Evolutionary conservation across 2,888 invertebrate genomes (phyloP).

Genomic region (Dichetophora obliterata): DNA sequence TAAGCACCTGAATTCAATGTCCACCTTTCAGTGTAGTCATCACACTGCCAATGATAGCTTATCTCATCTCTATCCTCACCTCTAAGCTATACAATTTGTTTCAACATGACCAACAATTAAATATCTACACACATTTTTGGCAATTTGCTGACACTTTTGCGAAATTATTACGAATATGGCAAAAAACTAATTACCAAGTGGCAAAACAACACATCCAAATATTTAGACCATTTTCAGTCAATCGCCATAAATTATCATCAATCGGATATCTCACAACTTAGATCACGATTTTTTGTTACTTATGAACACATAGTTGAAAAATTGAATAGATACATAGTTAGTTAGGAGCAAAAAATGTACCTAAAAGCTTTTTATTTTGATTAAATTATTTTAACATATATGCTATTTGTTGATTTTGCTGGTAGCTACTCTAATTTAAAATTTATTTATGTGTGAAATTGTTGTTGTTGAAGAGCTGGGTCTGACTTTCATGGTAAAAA

Average conservation of each 20-base stretch:
- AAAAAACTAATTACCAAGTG: not conserved
- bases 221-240: not conserved
- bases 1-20: too few relatives aligned
- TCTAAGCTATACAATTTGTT: not conserved
- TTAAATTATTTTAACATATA: not conserved
- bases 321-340: not conserved
- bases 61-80: not conserved
- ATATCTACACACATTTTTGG: constrained; percentile 54
- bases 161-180: constrained; percentile 12
- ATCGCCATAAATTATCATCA: constrained; percentile 3
- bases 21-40: not conserved
- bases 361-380: not conserved
- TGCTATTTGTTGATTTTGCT: constrained; percentile 23
- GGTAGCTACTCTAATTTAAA: not conserved
- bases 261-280: not conserved
- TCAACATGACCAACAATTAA: constrained; percentile 43
- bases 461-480: not conserved
- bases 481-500: not conserved
- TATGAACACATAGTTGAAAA: not conserved
- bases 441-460: not conserved
- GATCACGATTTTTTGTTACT: not conserved
- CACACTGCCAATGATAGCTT: not conserved
- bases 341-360: not conserved
- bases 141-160: constrained; percentile 64
- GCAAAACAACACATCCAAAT: not conserved